phyloP scores from a whole-genome alignment of 2,113 vertebrate species.

The Nanorana parkeri region DNA sequence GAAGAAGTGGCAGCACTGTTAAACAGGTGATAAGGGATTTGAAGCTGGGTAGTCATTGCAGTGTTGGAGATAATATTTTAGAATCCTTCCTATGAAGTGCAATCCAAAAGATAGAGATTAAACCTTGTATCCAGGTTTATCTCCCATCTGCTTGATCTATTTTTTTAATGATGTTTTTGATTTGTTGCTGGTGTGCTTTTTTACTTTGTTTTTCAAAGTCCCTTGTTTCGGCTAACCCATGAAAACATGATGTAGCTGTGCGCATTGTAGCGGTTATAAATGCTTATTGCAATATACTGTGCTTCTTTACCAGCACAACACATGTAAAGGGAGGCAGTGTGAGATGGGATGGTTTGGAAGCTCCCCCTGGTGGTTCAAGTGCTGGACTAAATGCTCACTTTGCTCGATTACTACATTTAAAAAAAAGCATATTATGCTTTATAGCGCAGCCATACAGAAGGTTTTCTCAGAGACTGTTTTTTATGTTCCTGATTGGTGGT shows the following conservation, averaged over 20 bases:
- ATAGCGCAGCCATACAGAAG: too few relatives aligned
- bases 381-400: background rate
- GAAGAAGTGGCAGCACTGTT: background rate
- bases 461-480: too few relatives aligned
- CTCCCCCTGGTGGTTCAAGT: constrained; percentile 29
- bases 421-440: too few relatives aligned
- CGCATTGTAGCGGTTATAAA: constrained; percentile 5
- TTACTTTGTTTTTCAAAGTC: constrained; percentile 21
- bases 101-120: constrained; percentile 17
- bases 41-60: constrained; percentile 20
- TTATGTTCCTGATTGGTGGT: too few relatives aligned
- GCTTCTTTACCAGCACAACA: constrained; percentile 7
- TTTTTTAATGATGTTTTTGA: constrained; percentile 5
- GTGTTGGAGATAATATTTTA: constrained; percentile 32
- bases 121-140: constrained; percentile 30
- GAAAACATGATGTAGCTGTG: background rate
- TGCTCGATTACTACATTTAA: background rate
- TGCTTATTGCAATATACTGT: background rate
- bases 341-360: background rate
- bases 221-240: constrained; percentile 9
- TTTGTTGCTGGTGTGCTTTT: background rate
- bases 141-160: constrained; percentile 25
- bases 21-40: constrained; percentile 16
- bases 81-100: constrained; percentile 27
- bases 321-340: background rate